Evolutionary conservation across 30 jellyfish, hydroid and myxozoan genomes (phyloP).

Genomic region (Aurelia sp.): DNA sequence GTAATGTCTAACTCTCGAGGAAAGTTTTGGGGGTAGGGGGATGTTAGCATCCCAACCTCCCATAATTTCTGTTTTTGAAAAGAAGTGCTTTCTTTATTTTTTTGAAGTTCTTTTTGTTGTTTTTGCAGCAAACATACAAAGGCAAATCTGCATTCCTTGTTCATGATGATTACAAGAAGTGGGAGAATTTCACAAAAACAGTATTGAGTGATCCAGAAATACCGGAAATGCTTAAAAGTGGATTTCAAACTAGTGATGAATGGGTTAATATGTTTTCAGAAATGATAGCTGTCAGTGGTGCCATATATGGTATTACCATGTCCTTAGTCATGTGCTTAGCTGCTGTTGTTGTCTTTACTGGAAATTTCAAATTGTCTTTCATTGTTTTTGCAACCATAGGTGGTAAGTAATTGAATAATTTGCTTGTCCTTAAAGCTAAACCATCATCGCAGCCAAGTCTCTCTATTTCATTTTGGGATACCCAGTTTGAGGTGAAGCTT

Average conservation of each 20-base stretch:
- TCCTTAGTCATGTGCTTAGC: slow-evolving; percentile 64
- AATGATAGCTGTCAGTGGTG: slow-evolving; percentile 74
- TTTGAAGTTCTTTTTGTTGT: not conserved
- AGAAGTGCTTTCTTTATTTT: no score
- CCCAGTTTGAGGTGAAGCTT: no score
- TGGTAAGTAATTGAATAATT: slow-evolving; percentile 10
- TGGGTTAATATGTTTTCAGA: slow-evolving; percentile 79
- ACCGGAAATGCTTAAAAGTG: slow-evolving; percentile 72
- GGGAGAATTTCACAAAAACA: slow-evolving; percentile 65
- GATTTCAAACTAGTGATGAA: slow-evolving; percentile 61
- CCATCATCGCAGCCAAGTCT: no score
- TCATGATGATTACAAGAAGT: slow-evolving; percentile 41
- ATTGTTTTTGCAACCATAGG: slow-evolving; percentile 65
- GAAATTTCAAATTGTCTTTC: slow-evolving; percentile 48
- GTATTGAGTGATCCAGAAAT: slow-evolving; percentile 49
- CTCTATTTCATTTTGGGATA: no score
- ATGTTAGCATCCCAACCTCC: no score
- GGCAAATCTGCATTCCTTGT: slow-evolving; percentile 71
- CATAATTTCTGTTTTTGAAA: no score
- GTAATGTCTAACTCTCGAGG: no score
- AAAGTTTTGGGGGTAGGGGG: no score
- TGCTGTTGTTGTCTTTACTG: slow-evolving; percentile 70
- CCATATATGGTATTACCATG: slow-evolving; percentile 63
- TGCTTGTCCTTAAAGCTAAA: no score
- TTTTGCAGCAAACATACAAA: slow-evolving; percentile 43